Evolutionary conservation across 1,140 invertebrate species (phyloP), one percentile per base, ranked within the genome.

Genomic region (Psilanteris sp.): DNA sequence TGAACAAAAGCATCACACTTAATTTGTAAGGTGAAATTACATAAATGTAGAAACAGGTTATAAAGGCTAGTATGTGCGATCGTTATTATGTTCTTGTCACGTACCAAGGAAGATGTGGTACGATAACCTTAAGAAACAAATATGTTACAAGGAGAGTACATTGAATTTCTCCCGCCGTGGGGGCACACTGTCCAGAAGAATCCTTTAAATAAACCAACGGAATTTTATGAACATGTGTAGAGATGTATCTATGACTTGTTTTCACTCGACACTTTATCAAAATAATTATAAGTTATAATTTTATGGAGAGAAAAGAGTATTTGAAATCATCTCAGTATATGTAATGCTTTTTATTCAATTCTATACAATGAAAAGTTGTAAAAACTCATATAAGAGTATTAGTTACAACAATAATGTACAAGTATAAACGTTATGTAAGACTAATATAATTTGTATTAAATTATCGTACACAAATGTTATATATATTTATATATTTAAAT

Each of bases 1-100:
- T 55, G 71, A 76, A 77, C 76, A 80, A 82, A 80, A 71, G 76
- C 73, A 52, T 70, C 59, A 61, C 62, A 62, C 59, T 67, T 67
- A 76, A 67, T 62, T 79, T 77, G 71, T 73, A 76, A 81, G 78
- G 68, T 83, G 76, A 74, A 82, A 81, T 83, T 79, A 81, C 79
- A 84, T 81, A 83, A 83, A 82, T 77, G 52, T 64, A 78, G 79
- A 70, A 84, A 83, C 81, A 79, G 81, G 81, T 81, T 82, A 77
- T 79, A 72, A 81, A 81, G 73, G 76, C 64, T 67, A 68, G 64
- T 78, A 70, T 68, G 64, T 76, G 73, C 72, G 70, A 82, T 82
- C 77, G 76, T 83, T 82, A 82, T 83, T 83, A 82, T 76, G 77
- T 83, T 78, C 81, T 81, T 80, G 79, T 83, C 81, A 83, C 81